phyloP scores from a whole-genome alignment of 1,140 invertebrate species.

The Drosophila ohnishii region DNA sequence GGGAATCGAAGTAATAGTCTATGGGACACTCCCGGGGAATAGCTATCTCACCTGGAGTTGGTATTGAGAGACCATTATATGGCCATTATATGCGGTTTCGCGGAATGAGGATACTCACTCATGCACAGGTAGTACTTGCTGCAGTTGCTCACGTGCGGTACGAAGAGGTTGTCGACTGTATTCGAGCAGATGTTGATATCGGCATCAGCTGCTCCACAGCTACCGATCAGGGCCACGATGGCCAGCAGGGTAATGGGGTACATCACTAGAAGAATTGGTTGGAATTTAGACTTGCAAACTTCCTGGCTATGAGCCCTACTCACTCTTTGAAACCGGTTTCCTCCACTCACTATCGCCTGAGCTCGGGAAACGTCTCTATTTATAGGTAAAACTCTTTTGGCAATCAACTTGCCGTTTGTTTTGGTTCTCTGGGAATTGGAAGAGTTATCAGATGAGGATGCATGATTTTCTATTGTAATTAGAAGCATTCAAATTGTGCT shows the following conservation, averaged over 20 bases:
- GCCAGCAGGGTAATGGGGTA: slow-evolving; percentile 23
- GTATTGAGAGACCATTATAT: neutral
- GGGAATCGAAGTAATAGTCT: slow-evolving; percentile 59
- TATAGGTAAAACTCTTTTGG: slow-evolving; percentile 49
- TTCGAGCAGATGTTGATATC: slow-evolving; percentile 63
- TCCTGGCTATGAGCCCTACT: neutral
- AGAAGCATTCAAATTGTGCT: slow-evolving; percentile 26
- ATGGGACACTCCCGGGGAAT: slow-evolving; percentile 32
- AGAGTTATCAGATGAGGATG: slow-evolving; percentile 51
- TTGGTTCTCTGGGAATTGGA: slow-evolving; percentile 15
- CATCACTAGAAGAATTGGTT: slow-evolving; percentile 43
- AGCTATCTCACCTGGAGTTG: slow-evolving; percentile 31
- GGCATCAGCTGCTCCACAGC: neutral
- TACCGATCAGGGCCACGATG: slow-evolving; percentile 18
- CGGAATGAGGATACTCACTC: slow-evolving; percentile 23
- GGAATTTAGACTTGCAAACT: no score
- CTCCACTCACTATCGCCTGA: slow-evolving; percentile 29
- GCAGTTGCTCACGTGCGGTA: slow-evolving; percentile 64
- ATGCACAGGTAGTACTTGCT: slow-evolving; percentile 68
- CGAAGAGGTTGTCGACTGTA: slow-evolving; percentile 59
- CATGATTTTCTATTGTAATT: slow-evolving; percentile 35
- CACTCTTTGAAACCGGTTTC: slow-evolving; percentile 13
- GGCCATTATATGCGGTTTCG: no score
- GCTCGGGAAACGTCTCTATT: slow-evolving; percentile 15
- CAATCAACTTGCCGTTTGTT: slow-evolving; percentile 40